Conservation (phyloP, 2,113 vertebrate species). For the human region GRCh38 chr12:130665501-130666000, state of each 20-base stretch:
- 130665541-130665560: neutral
- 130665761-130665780: neutral
- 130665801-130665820: neutral
- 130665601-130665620: neutral
- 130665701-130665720: neutral
- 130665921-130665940: neutral
- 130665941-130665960: too few relatives aligned
- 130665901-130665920: neutral
- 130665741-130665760: neutral
- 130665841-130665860: neutral
- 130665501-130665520: too few relatives aligned
- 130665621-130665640: neutral
- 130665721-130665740: neutral
- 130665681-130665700: neutral
- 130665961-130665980: neutral
- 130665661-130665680: neutral
- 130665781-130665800: neutral
- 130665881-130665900: neutral
- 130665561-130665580: neutral
- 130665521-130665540: too few relatives aligned
- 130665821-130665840: neutral
- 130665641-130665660: neutral
- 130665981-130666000: neutral
- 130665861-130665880: neutral
- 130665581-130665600: rapidly evolving